Conservation (phyloP, 2,888 invertebrate genomes). For the Tinea semifulvella region DNA sequence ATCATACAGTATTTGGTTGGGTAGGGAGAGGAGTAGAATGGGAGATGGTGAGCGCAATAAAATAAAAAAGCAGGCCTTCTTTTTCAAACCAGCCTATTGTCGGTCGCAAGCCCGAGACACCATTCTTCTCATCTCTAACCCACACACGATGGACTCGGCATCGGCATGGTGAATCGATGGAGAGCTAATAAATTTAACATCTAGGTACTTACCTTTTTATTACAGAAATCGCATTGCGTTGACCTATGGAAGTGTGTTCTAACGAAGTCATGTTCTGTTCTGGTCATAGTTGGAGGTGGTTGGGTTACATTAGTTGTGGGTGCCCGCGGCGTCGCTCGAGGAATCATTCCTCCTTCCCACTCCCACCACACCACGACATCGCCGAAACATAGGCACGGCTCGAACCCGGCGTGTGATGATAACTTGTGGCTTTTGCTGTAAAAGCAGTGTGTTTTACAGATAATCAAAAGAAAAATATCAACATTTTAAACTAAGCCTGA, state of each 20-base stretch:
- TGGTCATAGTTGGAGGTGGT: constrained; percentile 33
- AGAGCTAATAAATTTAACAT: neutral
- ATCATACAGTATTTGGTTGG: too few relatives aligned
- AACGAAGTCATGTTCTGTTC: constrained; percentile 77
- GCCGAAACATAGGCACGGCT: constrained; percentile 90
- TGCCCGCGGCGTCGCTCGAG: constrained; percentile 38
- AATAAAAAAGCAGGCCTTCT: too few relatives aligned
- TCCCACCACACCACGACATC: constrained; percentile 87
- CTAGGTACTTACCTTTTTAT: constrained; percentile 76
- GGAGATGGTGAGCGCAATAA: too few relatives aligned
- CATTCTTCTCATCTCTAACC: too few relatives aligned
- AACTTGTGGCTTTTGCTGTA: constrained; percentile 75
- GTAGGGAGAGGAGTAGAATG: too few relatives aligned
- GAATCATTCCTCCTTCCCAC: constrained; percentile 64
- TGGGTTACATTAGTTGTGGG: constrained; percentile 32
- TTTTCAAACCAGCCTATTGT: too few relatives aligned
- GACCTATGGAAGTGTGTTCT: constrained; percentile 89
- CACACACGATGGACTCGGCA: too few relatives aligned
- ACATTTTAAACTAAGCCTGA: constrained; percentile 13
- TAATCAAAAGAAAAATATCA: too few relatives aligned
- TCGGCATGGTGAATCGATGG: too few relatives aligned
- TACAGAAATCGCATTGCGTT: constrained; percentile 93
- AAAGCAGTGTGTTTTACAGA: constrained; percentile 7
- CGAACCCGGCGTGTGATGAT: constrained; percentile 85
- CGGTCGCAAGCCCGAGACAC: too few relatives aligned